Evolutionary conservation across 2,113 vertebrate species (phyloP).

Genomic region (Galemys pyrenaicus): DNA sequence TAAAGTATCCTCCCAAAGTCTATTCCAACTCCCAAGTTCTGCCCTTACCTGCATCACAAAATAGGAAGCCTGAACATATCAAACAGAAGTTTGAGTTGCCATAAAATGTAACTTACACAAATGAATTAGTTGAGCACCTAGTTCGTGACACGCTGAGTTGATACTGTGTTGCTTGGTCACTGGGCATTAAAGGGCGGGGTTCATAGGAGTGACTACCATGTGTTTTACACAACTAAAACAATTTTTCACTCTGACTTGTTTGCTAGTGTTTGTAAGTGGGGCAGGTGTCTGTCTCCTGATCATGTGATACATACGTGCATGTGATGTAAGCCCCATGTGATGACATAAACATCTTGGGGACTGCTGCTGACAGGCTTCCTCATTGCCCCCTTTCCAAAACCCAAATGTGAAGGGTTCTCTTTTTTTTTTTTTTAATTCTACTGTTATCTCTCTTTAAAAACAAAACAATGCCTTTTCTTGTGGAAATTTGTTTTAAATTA

Average conservation of each 20-base stretch:
- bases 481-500: neutral
- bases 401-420: neutral
- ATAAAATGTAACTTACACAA: neutral
- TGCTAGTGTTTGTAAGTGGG: neutral
- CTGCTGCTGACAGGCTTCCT: neutral
- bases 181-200: neutral
- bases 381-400: neutral
- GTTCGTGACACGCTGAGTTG: neutral
- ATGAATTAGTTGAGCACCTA: neutral
- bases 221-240: neutral
- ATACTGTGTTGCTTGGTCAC: neutral
- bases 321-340: neutral
- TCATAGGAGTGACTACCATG: neutral
- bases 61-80: neutral
- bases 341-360: accelerated
- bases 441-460: no score
- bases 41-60: neutral
- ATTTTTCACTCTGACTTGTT: neutral
- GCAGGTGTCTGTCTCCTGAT: neutral
- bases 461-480: neutral
- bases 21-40: neutral
- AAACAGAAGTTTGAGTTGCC: neutral
- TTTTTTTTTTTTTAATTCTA: neutral
- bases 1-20: neutral
- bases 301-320: accelerated